A percentile compares a stretch with the other conserved stretches of the same genome.
Evolutionary conservation across 2,113 vertebrate species (phyloP).

Genomic region (Noturus placidus): DNA sequence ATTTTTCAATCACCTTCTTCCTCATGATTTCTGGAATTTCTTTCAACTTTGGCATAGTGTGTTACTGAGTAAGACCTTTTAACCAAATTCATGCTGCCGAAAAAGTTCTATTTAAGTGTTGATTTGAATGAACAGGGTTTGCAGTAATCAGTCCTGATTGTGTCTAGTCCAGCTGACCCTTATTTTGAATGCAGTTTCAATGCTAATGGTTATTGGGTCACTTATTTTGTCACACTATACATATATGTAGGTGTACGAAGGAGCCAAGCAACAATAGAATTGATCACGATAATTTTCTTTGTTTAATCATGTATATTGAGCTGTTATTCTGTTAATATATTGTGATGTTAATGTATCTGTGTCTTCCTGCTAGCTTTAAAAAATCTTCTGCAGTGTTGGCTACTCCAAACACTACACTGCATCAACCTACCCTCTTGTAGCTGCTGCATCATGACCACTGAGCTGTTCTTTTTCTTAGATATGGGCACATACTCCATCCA

Average conservation of each 20-base stretch:
- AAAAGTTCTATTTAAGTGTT: no score
- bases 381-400: background rate
- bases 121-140: no score
- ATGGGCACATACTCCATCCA: constrained; percentile 79
- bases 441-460: constrained; percentile 63
- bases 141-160: no score
- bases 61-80: no score
- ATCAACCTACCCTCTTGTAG: constrained; percentile 80
- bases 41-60: no score
- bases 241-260: background rate
- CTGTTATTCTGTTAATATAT: background rate
- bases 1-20: no score
- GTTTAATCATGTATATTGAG: background rate
- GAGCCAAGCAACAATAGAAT: background rate
- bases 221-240: background rate
- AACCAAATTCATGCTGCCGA: no score
- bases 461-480: constrained; percentile 74
- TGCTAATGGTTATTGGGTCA: background rate
- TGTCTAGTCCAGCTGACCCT: no score
- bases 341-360: background rate
- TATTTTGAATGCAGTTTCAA: no score
- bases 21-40: no score
- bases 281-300: background rate
- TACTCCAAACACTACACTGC: background rate
- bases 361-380: background rate